Base-by-base conservation (phyloP, 1,140 invertebrate genomes). In the Arctopsyche grandis region DNA sequence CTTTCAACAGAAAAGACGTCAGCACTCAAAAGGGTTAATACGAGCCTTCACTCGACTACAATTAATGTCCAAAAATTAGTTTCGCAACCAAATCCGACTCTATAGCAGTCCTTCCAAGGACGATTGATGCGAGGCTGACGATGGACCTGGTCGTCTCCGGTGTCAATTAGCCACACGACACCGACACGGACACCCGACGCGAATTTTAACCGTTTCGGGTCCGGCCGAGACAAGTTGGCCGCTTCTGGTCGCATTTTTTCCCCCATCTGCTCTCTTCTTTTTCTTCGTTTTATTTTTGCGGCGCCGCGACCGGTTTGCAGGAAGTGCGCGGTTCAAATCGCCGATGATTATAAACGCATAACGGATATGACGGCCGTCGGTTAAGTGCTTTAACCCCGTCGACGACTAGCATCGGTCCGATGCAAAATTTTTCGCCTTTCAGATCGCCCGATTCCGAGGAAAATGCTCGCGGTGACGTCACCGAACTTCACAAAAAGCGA, bases 331-430 rank as follows among this genome's bases (percentile, higher is more conserved):
- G 63, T 66, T 66, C 63, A 66, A 66, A 66, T 66, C 63, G 63
- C 63, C 63, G 63, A 66, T 66, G 22, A 66, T 66, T 66, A 66
- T 66, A 66, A 66, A 66, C 63, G 63, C 63, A 66, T 66, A 66
- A 66, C 63, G 63, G 63, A 66, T 66, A 66, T 66, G 63, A 66
- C 63, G 63, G 63, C 63, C n/a, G n/a, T 4, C 63, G 5, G 22
- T 12, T 24, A 66, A 66, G 63, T 66, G 63, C 63, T 66, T 66
- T 66, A 66, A 66, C 63, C 63, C 63, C 63, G 24, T 12, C 63
- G 19, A 9, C 63, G 16, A 38, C 1, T 1, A 38, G 7, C 29
- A 7, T 38, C 29, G 29, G 3, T 38, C 29, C 29, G 29, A 38
- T 38, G 29, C 29, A 38, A 38, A 38, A 38, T 38, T 38, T 38